Evolutionary conservation across 2,888 invertebrate genomes (phyloP), one percentile per base, ranked within the genome.

Genomic region (Acrobasis suavella): DNA sequence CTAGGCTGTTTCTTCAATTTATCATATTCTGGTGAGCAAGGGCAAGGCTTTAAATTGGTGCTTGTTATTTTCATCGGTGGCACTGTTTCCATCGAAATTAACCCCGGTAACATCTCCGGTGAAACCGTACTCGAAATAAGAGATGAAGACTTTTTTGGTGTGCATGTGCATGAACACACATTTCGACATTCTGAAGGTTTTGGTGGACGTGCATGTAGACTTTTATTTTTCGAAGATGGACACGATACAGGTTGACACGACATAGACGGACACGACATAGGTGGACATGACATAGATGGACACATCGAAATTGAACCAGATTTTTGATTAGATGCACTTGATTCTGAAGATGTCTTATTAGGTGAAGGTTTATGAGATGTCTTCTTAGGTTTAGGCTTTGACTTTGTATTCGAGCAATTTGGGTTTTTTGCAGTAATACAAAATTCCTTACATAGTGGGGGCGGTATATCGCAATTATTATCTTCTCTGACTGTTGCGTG

Each of bases 391-490:
- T 2, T 6, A 3, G 65, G 56, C 15, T 68, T 65, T 12, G 66
- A 54, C 62, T 62, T 67, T 10, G 69, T 62, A 38, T 70, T 69
- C 5, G 65, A 60, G 63, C 81, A 78, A 2, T 73, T 63, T 12
- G 80, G 72, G 5, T 72, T 71, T 42, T 67, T 66, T 60, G 67
- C 55, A 9, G 52, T 66, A 14, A 70, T 64, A 65, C 80, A 80
- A 3, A 62, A 58, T 22, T 64, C 65, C 58, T 69, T 73, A 65
- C 80, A 82, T 10, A 72, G 68, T 2, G 75, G 67, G 17, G 67
- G 68, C 9, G 73, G 69, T 16, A 80, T 80, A 61, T 72, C 71
- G 58, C 72, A 70, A 17, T 32, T 15, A 1, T 15, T 14, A n/a
- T 49, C 50, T 22, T 68, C 16, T 17, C 14, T 67, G 0, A 82